Evolutionary conservation across 2,113 vertebrate species (phyloP), one percentile per base, ranked within the genome.

Genomic region (Eurystomus gularis): DNA sequence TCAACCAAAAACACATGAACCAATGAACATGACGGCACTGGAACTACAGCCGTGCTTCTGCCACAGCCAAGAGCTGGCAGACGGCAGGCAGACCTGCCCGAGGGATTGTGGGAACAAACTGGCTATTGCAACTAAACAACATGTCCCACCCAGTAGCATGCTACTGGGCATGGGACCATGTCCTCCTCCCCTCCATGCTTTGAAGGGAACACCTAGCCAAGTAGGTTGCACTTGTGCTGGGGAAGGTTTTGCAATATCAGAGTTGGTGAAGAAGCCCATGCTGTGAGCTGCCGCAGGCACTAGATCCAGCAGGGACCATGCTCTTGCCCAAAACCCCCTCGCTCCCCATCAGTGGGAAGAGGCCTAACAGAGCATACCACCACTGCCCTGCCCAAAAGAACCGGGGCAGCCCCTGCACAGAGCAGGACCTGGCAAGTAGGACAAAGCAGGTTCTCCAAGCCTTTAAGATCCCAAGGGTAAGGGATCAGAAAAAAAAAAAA

Each of bases 351-450:
- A 40, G 49, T 46, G 15, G 58, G 49, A 75, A 11, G 17, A 75
- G 12, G 21, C 18, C 15, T 10, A 44, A 55, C 39, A 60, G 55
- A 78, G 40, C 52, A 57, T 29, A 57, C 7, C 44, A 12, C 55
- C 35, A 18, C 37, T 16, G 24, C 25, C 44, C 70, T 49, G 52
- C 31, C 54, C 66, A 31, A 21, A 26, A 49, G 25, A 44, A 61
- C 15, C 29, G 0, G 0, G 4, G 11, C 10, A 1, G 33, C 11
- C 7, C 52, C 52, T 20, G 25, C 0, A 0, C 61, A 66, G 33
- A 76, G 49, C 35, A n/a, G 40, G 28, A 71, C 37, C 69, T 17
- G 13, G 57, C 10, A 2, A 11, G 20, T 35, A 48, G 48, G 3
- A 2, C 48, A 82, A 42, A 64, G 61, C 0, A 0, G 7, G 28